Conservation (phyloP, 2,888 invertebrate species). For the Griposia aprilina region DNA sequence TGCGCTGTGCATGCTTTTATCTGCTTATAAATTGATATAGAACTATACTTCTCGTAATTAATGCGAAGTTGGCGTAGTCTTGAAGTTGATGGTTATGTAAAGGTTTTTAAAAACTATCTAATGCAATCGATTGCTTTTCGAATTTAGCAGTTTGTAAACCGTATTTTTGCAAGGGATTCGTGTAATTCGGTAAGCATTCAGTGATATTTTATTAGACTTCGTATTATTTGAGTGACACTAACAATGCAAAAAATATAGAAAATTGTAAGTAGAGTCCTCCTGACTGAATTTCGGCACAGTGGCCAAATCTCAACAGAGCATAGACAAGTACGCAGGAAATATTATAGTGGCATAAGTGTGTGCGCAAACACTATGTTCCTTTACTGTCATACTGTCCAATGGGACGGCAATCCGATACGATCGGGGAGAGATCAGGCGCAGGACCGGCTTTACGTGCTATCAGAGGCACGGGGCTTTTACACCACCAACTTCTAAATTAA, state of each 20-base stretch:
- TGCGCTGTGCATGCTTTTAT: constrained; percentile 59
- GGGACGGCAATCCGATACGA: not conserved
- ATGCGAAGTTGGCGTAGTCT: constrained; percentile 5
- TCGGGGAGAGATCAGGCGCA: not conserved
- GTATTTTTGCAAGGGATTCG: not conserved
- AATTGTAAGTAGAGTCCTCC: too few relatives aligned
- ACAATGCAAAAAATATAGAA: not conserved
- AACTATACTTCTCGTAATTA: constrained; percentile 53
- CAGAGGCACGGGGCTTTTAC: not conserved
- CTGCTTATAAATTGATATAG: constrained; percentile 48
- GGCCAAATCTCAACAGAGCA: not conserved
- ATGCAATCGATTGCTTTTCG: not conserved
- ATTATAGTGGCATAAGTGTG: not conserved
- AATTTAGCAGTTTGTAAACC: not conserved
- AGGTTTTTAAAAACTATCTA: not conserved
- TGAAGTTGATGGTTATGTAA: not conserved
- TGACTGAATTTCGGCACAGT: too few relatives aligned
- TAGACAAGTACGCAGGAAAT: not conserved
- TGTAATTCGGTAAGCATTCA: not conserved
- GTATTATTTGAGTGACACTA: not conserved
- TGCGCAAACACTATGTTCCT: not conserved
- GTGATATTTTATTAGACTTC: not conserved
- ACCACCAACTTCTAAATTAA: not conserved
- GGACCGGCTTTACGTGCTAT: not conserved
- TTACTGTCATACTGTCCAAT: not conserved